phyloP scores from a whole-genome alignment of 1,140 invertebrate genomes.

The Stegodyphus dumicola region DNA sequence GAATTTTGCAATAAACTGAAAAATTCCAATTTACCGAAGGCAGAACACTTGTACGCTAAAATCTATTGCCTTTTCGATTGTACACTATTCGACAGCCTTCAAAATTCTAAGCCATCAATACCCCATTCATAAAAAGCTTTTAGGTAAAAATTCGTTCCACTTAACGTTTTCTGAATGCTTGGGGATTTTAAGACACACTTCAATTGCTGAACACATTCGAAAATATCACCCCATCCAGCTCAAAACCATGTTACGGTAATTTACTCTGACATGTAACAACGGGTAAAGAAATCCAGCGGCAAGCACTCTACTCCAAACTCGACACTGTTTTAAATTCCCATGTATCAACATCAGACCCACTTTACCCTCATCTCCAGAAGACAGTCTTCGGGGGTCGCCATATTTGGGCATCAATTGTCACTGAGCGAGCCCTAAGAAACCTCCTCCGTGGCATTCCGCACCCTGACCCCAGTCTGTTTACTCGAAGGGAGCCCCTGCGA shows the following conservation, averaged over 20 bases:
- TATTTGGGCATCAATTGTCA: slow-evolving; percentile 18
- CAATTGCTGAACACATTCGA: too few species aligned
- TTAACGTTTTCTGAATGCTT: too few species aligned
- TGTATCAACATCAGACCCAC: neutral
- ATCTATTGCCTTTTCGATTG: neutral
- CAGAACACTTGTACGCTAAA: neutral
- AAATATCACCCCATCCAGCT: too few species aligned
- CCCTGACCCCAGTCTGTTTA: slow-evolving; percentile 32
- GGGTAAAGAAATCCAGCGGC: neutral
- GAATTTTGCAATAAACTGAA: too few species aligned
- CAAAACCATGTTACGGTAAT: too few species aligned
- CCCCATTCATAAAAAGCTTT: too few species aligned
- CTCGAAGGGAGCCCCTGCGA: neutral
- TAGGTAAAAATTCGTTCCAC: too few species aligned
- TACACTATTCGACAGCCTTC: neutral
- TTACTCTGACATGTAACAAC: too few species aligned
- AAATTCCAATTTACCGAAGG: neutral
- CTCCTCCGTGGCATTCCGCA: slow-evolving; percentile 13
- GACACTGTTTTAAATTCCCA: slow-evolving; percentile 2
- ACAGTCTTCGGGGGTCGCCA: neutral
- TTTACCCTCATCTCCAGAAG: too few species aligned
- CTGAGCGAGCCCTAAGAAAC: neutral
- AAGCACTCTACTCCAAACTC: neutral
- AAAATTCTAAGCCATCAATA: too few species aligned
- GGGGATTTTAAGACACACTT: too few species aligned